Percentiles rank a stretch among this genome's conserved stretches.
Evolutionary conservation across 2,113 vertebrate species (phyloP).

Genomic region (Aepyceros melampus): DNA sequence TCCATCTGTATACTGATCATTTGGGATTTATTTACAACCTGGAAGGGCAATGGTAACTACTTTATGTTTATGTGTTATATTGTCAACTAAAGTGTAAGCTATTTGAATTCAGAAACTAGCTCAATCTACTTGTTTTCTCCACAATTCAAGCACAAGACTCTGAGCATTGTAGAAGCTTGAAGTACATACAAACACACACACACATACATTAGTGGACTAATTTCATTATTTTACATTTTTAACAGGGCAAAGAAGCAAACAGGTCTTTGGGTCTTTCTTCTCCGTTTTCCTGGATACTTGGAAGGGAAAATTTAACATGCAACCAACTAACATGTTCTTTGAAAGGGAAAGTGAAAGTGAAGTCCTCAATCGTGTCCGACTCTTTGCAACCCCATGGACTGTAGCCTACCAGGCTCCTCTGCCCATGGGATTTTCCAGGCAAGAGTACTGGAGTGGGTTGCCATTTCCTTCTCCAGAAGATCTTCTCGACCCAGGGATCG

Average conservation of each 20-base stretch:
- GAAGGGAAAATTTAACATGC: neutral
- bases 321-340: neutral
- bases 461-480: too few species aligned
- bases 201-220: neutral
- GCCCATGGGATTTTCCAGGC: too few species aligned
- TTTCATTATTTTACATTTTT: neutral
- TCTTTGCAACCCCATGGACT: too few species aligned
- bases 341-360: too few species aligned
- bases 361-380: too few species aligned
- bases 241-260: neutral
- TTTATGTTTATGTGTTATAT: neutral
- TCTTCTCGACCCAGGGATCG: too few species aligned
- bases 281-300: neutral
- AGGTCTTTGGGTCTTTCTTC: neutral
- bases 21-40: constrained; percentile 11
- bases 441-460: too few species aligned
- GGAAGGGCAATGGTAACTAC: neutral
- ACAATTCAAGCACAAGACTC: neutral
- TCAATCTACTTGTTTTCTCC: neutral
- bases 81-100: neutral
- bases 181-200: neutral
- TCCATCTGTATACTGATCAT: neutral
- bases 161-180: neutral
- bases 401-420: too few species aligned
- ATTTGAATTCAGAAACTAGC: neutral